Conservation (phyloP, 2,797 vertebrate genomes). For the Gallirallus australis region DNA sequence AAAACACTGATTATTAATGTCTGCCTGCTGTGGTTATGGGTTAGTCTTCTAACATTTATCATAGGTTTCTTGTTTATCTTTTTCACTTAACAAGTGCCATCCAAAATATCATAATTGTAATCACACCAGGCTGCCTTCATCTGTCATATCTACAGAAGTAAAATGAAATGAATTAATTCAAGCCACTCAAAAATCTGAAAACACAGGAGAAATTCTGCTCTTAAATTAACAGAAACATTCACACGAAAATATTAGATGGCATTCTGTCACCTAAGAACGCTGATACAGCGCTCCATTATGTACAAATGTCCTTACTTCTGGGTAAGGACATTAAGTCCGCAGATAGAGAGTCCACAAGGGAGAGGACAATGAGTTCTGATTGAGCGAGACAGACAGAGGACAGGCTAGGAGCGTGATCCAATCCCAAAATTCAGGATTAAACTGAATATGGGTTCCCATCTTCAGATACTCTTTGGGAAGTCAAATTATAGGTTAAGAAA, state of each 20-base stretch:
- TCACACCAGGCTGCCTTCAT: background rate
- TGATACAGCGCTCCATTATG: background rate
- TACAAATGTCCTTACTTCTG: background rate
- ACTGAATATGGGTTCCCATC: background rate
- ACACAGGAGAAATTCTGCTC: background rate
- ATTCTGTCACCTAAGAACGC: background rate
- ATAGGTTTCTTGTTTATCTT: background rate
- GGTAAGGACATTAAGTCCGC: background rate
- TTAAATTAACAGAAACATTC: background rate
- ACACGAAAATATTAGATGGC: background rate
- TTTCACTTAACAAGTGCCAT: background rate
- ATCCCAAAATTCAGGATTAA: background rate
- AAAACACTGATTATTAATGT: background rate
- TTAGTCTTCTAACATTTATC: background rate
- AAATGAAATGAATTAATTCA: background rate
- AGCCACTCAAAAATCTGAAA: background rate
- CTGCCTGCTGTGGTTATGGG: background rate
- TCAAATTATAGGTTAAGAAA: conserved; percentile 23
- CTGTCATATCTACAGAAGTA: background rate
- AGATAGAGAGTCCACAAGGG: background rate
- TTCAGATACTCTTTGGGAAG: background rate
- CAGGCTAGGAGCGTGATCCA: background rate
- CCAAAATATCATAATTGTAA: background rate
- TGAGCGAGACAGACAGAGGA: background rate
- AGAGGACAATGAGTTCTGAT: background rate